Evolutionary conservation across 2,888 invertebrate species (phyloP), one percentile per base, ranked within the genome.

Genomic region (Cheilosia pagana): DNA sequence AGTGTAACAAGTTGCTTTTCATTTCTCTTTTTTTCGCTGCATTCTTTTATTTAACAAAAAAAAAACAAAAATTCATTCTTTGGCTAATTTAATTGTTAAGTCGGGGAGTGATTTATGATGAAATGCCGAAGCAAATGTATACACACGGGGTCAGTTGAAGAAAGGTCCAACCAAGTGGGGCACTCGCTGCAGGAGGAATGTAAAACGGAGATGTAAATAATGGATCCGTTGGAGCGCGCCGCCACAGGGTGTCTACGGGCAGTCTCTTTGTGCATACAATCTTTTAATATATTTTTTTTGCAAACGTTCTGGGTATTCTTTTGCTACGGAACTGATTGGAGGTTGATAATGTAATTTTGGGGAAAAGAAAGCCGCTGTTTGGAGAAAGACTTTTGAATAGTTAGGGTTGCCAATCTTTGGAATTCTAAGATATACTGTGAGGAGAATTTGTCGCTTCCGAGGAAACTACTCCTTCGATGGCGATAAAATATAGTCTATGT

Each of bases 51-150:
- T 74, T 12, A 28, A 28, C 28, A 2, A 25, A 53, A 68, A 83
- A 81, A n/a, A n/a, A n/a, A n/a, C 25, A 28, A 77, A 83, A 81
- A 81, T 71, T 71, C 81, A 81, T 81, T 85, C 75, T 81, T 79
- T 65, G 67, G 71, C 85, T 85, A 76, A 85, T 85, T 85, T 85
- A 81, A 85, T 76, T 81, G 81, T 85, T 63, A 81, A 70, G 60
- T 71, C 81, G 59, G 41, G 63, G 35, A 76, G 85, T 85, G 85
- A 85, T 85, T 85, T 85, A 85, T 85, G 85, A 85, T 43, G 60
- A 65, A 45, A 77, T 71, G 41, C 53, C 67, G 52, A 63, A 39
- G 62, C 41, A 57, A 57, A 45, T 28, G 39, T 60, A 25, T 60
- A 35, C 45, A 62, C 59, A 65, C 65, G 79, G 65, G 75, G 85